phyloP scores from a whole-genome alignment of 2,797 vertebrate genomes.

The Gorsachius magnificus region DNA sequence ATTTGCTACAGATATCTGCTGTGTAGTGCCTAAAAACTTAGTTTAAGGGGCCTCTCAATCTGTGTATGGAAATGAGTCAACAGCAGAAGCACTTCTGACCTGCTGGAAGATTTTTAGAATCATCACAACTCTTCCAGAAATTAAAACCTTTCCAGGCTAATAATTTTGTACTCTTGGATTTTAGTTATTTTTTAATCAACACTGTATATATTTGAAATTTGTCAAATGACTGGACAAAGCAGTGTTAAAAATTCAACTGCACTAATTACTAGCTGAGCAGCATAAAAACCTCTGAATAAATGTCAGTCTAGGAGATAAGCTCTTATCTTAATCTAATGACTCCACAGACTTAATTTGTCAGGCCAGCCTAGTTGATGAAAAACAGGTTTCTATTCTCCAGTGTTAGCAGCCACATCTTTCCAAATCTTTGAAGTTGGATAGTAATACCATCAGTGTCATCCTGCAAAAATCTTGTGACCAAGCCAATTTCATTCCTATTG shows the following conservation, averaged over 20 bases:
- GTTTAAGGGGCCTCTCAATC: slow-evolving; percentile 42
- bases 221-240: slow-evolving; percentile 77
- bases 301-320: slow-evolving; percentile 95
- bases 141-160: slow-evolving; percentile 61
- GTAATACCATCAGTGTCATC: slow-evolving; percentile 83
- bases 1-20: slow-evolving; percentile 48
- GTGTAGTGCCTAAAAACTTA: slow-evolving; percentile 30
- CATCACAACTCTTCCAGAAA: slow-evolving; percentile 59
- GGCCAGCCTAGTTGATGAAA: slow-evolving; percentile 89
- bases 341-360: slow-evolving; percentile 96
- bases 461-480: slow-evolving; percentile 82
- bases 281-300: slow-evolving; percentile 93
- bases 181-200: slow-evolving; percentile 24
- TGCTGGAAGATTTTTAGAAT: slow-evolving; percentile 36
- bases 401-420: slow-evolving; percentile 90
- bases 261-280: slow-evolving; percentile 92
- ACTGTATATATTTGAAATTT: slow-evolving; percentile 55
- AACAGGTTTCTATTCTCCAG: slow-evolving; percentile 87
- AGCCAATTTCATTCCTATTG: slow-evolving; percentile 85
- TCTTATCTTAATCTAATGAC: slow-evolving; percentile 99
- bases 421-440: slow-evolving; percentile 85
- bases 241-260: slow-evolving; percentile 85
- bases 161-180: slow-evolving; percentile 34
- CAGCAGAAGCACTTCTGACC: slow-evolving; percentile 38
- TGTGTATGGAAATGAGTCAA: slow-evolving; percentile 67